Percentiles rank a stretch among this genome's conserved stretches.
Evolutionary conservation across 2,888 invertebrate genomes (phyloP).

Genomic region (Meiosimyza decipiens): DNA sequence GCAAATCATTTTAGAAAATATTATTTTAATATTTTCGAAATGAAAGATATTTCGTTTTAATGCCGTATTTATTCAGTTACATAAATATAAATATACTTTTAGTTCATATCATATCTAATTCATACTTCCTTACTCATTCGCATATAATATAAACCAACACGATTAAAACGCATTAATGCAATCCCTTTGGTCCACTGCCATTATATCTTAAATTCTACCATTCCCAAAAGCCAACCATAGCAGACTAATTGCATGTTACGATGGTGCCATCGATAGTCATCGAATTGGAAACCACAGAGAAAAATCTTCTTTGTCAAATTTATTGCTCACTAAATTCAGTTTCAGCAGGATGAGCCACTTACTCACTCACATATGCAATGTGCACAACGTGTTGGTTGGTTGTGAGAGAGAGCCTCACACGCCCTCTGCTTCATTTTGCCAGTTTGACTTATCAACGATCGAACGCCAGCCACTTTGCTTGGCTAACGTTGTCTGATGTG

Average conservation of each 20-base stretch:
- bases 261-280: conserved; percentile 29
- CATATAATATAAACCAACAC: no score
- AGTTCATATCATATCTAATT: background rate
- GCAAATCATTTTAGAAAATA: no score
- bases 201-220: no score
- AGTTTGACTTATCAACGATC: conserved; percentile 7
- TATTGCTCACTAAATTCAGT: conserved; percentile 25
- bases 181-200: no score
- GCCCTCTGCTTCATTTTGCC: background rate
- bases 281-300: conserved; percentile 25
- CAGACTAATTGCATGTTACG: conserved; percentile 26
- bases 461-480: conserved; percentile 7
- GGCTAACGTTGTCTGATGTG: background rate
- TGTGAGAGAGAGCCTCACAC: background rate
- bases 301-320: conserved; percentile 28
- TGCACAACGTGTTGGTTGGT: background rate
- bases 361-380: no score
- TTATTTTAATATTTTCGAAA: no score
- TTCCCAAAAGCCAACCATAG: background rate
- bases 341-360: background rate
- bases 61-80: no score
- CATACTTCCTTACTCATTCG: no score
- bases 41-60: no score
- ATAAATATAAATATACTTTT: no score
- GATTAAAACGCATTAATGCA: no score